Conservation (phyloP, 1,140 invertebrate species). For the Laupala kohalensis region DNA sequence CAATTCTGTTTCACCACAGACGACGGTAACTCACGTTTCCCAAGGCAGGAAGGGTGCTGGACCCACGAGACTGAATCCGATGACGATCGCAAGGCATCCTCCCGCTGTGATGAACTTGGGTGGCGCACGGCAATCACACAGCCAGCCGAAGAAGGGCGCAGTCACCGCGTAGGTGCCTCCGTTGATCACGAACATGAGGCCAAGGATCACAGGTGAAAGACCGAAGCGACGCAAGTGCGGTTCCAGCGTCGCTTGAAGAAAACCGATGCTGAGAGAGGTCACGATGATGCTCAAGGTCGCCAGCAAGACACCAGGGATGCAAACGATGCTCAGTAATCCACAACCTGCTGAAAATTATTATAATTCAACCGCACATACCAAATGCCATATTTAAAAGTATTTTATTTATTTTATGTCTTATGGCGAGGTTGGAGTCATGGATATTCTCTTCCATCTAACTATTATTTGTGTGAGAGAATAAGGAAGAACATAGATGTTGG, state of each 20-base stretch:
- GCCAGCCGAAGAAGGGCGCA: constrained; percentile 65
- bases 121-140: constrained; percentile 50
- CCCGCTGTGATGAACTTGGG: constrained; percentile 54
- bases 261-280: constrained; percentile 68
- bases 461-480: too few relatives aligned
- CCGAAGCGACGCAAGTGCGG: constrained; percentile 60
- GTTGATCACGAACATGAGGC: constrained; percentile 77
- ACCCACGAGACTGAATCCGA: constrained; percentile 56
- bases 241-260: constrained; percentile 66
- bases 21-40: constrained; percentile 43
- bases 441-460: too few relatives aligned
- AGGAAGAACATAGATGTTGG: too few relatives aligned
- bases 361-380: too few relatives aligned
- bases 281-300: constrained; percentile 53
- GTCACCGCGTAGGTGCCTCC: constrained; percentile 71
- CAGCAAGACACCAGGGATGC: constrained; percentile 53
- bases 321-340: constrained; percentile 46
- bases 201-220: constrained; percentile 57
- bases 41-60: constrained; percentile 56
- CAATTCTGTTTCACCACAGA: too few relatives aligned
- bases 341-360: constrained; percentile 36
- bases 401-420: too few relatives aligned
- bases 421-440: too few relatives aligned
- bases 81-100: constrained; percentile 48
- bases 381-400: too few relatives aligned